A percentile compares a stretch with the other conserved stretches of the same genome.
Conservation (phyloP, 2,113 vertebrate genomes). For the Thermophis baileyi region DNA sequence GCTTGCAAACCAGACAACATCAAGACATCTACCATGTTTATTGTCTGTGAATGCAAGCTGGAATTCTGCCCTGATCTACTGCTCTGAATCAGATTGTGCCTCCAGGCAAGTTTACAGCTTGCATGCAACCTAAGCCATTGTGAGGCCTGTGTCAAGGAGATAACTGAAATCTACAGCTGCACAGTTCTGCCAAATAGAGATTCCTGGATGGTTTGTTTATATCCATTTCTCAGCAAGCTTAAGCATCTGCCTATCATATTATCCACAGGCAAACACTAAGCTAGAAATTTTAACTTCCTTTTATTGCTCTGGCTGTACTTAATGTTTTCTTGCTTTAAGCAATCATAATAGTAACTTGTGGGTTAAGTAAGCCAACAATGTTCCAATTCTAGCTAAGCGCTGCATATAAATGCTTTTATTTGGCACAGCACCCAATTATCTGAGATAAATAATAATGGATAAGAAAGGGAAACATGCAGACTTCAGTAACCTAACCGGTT, state of each 20-base stretch:
- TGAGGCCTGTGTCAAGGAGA: background rate
- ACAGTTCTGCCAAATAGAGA: background rate
- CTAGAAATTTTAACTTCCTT: background rate
- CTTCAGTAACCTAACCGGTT: background rate
- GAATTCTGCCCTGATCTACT: background rate
- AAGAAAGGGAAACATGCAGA: background rate
- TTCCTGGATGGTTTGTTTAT: background rate
- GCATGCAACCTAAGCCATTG: background rate
- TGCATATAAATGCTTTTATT: background rate
- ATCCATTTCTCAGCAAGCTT: background rate
- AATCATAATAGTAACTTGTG: background rate
- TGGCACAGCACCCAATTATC: background rate
- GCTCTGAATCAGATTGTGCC: background rate
- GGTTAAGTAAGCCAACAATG: background rate
- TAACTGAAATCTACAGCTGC: background rate
- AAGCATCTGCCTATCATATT: background rate
- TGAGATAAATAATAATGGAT: background rate
- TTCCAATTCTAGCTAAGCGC: background rate
- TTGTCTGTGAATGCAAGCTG: background rate
- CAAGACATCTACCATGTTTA: background rate
- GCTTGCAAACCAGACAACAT: background rate
- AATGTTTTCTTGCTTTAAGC: background rate
- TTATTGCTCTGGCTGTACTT: background rate
- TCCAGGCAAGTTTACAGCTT: background rate
- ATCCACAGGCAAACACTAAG: background rate